These are phyloP conservation scores for Oncorhynchus kisutch DNA, from an alignment of 2,113 vertebrate species.

Conservation along the genomic window DNA sequence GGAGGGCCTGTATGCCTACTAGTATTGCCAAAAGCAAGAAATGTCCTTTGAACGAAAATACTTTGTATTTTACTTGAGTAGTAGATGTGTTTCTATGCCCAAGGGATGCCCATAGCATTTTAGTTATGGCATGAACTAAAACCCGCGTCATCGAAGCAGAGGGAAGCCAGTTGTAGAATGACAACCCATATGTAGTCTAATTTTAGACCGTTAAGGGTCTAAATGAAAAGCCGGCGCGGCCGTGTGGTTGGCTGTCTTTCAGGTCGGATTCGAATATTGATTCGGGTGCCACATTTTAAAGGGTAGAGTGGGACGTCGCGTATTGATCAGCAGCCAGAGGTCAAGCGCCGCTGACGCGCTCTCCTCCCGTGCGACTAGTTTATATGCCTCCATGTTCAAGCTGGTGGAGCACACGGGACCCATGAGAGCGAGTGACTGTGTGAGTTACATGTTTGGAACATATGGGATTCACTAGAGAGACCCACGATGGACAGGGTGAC, in stretches of 20 bases:
- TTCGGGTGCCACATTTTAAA: conserved; percentile 71
- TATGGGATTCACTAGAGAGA: neutral
- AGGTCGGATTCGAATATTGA: conserved; percentile 72
- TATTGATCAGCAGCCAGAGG: conserved; percentile 74
- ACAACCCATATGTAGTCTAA: conserved; percentile 35
- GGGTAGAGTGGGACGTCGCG: conserved; percentile 69
- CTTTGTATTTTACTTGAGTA: too few relatives aligned
- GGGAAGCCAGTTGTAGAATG: neutral
- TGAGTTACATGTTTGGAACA: neutral
- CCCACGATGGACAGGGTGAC: too few relatives aligned
- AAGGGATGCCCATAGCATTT: neutral
- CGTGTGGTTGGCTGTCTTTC: conserved; percentile 68
- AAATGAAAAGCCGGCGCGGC: conserved; percentile 62
- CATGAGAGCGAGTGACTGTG: neutral
- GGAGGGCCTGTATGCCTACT: too few relatives aligned
- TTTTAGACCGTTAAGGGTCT: conserved; percentile 53
- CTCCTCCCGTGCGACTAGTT: conserved; percentile 41
- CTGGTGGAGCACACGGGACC: neutral
- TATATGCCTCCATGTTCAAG: neutral
- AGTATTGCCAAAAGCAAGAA: too few relatives aligned
- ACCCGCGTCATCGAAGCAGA: neutral
- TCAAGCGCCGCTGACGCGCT: conserved; percentile 54
- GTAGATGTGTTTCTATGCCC: too few relatives aligned
- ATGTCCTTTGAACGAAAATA: too few relatives aligned
- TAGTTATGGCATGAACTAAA: too few relatives aligned